A percentile compares a stretch with the other conserved stretches of the same genome.
Evolutionary conservation across 64 coral and sea anemone genomes (phyloP).

Genomic region (Hydrozoanthus tunicans): DNA sequence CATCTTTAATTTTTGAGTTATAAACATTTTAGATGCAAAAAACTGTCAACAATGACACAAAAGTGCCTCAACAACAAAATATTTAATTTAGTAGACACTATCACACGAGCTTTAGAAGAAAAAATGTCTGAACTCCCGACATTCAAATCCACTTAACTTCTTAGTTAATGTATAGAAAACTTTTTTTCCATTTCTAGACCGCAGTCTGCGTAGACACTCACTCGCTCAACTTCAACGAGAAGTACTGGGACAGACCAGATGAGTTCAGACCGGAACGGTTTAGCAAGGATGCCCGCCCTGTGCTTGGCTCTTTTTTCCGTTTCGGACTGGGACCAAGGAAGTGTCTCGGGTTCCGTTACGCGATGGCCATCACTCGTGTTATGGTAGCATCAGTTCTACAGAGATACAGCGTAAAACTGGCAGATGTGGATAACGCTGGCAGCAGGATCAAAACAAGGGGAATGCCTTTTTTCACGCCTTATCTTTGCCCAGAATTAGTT

Average conservation of each 20-base stretch:
- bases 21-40: too few species aligned
- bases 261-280: slow-evolving; percentile 83
- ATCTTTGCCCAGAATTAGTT: slow-evolving; percentile 77
- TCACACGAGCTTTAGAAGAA: too few species aligned
- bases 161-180: too few species aligned
- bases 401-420: slow-evolving; percentile 60
- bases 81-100: too few species aligned
- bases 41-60: too few species aligned
- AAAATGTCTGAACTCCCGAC: too few species aligned
- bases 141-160: too few species aligned
- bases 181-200: slow-evolving; percentile 68
- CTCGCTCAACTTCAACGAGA: slow-evolving; percentile 80
- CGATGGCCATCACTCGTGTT: slow-evolving; percentile 77
- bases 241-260: slow-evolving; percentile 83
- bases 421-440: neutral
- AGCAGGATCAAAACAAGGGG: slow-evolving; percentile 73
- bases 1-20: too few species aligned
- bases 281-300: slow-evolving; percentile 41
- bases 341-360: slow-evolving; percentile 87
- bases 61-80: too few species aligned
- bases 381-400: slow-evolving; percentile 72
- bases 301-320: slow-evolving; percentile 79
- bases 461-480: slow-evolving; percentile 83
- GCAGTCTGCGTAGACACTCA: slow-evolving; percentile 88
- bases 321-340: slow-evolving; percentile 95